Base-by-base conservation (phyloP, 2,888 invertebrate species). In the Phortica okadai region DNA sequence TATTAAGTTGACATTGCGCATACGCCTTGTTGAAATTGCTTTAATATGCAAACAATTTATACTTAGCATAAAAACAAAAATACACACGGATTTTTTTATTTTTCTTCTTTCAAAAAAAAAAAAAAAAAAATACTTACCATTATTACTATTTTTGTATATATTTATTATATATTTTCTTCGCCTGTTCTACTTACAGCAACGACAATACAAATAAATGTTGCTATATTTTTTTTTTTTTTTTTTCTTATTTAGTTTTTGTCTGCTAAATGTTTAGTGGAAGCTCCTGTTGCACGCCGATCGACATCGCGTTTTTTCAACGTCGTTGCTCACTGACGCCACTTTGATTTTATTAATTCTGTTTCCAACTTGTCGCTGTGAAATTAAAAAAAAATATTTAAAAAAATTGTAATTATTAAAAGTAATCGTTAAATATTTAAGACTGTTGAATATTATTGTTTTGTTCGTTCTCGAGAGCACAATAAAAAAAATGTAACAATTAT, bases 281-380 rank as follows among this genome's bases (percentile, higher is more conserved):
- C 90, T 90, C 90, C 88, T 89, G 89, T 90, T 89, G 86, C 89
- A 87, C 86, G 85, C 84, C 84, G 82, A 80, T 78, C 78, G 81
- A 67, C 74, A 73, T 74, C 56, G 33, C 33, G 7, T 70, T 21
- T 42, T 45, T 69, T 76, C 62, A 14, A 73, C 56, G 67, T 74
- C 64, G 59, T 44, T 14, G 21, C 42, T 72, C 54, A 72, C 73
- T 62, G 54, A 76, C 59, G 74, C 69, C 59, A 62, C 62, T 64
- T 62, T 67, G 42, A 73, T 69, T 25, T 69, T 80, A 85, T 85
- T 89, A 95, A 92, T 95, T 95, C 91, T 96, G 96, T 93, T 95
- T 96, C 96, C 96, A 96, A 93, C 94, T 96, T 93, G 96, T 96
- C 90, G 96, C 96, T 95, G 93, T 80, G 92, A 91, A 73, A 33